Base-by-base conservation (phyloP, 2,888 invertebrate genomes). In the Limenitis camilla region DNA sequence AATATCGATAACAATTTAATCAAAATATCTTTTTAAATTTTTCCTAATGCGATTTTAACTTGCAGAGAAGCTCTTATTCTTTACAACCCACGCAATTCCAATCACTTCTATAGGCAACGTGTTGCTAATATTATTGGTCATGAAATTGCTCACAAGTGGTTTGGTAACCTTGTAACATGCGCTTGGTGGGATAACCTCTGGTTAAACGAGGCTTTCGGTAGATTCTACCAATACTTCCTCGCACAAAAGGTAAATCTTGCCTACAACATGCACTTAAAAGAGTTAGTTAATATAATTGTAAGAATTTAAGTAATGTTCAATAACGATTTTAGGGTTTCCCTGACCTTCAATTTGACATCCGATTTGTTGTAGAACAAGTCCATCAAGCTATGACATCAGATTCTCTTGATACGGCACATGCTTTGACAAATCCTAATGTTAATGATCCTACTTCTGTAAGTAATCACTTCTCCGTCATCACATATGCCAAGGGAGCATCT, bases 131-230 rank as follows among this genome's bases (percentile, higher is more conserved):
- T 92, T 2, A 87, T 94, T 5, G 89, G 92, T 0, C 96, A 96
- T 67, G 96, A 96, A 74, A 74, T 94, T 47, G 91, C 93, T 1
- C 96, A 96, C 71, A 93, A 92, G 88, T 94, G 94, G 94, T 93
- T 94, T 63, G 94, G 94, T 5, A 92, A 94, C 68, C 80, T 92
- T 11, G 91, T 94, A 11, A 93, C 94, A 0, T 91, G 91, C 51
- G 89, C 90, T 33, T 93, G 93, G 93, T 94, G 94, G 94, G 89
- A 90, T 53, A 91, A 90, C 62, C 82, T 92, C 1, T 94, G 93
- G 92, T 78, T 94, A 0, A 92, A 90, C 65, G 91, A 92, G 71
- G 92, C 88, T 6, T 93, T 94, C 56, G 93, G 93, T 0, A 85
- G 90, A 62, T 93, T 89, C 71, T 93, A 93, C 65, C 91, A 95